Evolutionary conservation across 2,797 vertebrate species (phyloP).

Genomic region (Steatocranus sp.): DNA sequence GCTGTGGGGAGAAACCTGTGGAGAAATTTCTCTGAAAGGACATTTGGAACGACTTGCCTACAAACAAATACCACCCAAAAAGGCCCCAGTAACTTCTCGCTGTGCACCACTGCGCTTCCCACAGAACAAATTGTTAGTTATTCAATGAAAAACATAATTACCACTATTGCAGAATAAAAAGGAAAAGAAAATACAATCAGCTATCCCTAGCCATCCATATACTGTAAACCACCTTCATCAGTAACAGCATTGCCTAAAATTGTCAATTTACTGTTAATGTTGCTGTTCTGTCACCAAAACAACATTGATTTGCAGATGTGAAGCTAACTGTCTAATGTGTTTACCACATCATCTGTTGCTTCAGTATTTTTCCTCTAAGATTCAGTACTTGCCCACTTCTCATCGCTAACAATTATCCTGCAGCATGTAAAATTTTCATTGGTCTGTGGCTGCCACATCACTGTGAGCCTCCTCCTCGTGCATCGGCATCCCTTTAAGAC

Average conservation of each 20-base stretch:
- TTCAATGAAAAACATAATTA: not conserved
- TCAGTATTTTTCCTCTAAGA: not conserved
- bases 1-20: not conserved
- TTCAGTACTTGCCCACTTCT: not conserved
- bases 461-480: not conserved
- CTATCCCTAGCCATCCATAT: not conserved
- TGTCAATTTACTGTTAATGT: not conserved
- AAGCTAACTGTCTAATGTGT: not conserved
- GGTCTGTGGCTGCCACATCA: not conserved
- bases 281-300: not conserved
- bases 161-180: not conserved
- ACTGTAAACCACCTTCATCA: not conserved
- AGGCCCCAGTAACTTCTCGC: not conserved
- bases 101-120: not conserved
- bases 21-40: not conserved
- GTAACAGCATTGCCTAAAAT: not conserved
- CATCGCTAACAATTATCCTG: not conserved
- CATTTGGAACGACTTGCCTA: not conserved
- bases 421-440: not conserved
- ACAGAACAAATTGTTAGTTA: not conserved
- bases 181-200: not conserved
- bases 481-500: not conserved
- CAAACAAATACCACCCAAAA: not conserved
- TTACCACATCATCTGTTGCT: not conserved
- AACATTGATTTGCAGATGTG: not conserved